Evolutionary conservation across 2,113 vertebrate genomes (phyloP).

Genomic region (Plecotus auritus): DNA sequence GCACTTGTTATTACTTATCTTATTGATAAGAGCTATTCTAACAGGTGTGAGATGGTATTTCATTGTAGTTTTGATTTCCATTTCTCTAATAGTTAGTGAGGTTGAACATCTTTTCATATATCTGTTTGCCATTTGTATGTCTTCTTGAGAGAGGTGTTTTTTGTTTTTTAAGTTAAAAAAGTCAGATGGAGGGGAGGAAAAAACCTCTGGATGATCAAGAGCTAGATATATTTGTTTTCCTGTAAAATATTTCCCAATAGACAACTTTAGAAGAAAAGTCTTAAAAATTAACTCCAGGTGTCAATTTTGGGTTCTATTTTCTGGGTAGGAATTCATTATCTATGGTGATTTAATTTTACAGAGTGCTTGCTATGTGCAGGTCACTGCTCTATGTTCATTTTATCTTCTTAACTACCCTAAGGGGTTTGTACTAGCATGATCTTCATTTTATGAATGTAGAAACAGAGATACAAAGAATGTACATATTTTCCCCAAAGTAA

Average conservation of each 20-base stretch:
- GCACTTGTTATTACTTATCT: too few species aligned
- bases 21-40: too few species aligned
- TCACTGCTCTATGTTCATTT: not conserved
- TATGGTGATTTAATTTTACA: not conserved
- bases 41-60: too few species aligned
- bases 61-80: too few species aligned
- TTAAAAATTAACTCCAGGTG: conserved; percentile 24
- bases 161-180: not conserved
- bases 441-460: not conserved
- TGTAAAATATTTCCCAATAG: conserved; percentile 22
- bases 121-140: too few species aligned
- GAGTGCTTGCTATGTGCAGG: not conserved
- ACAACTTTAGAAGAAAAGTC: not conserved
- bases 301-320: conserved; percentile 15
- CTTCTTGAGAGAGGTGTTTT: too few species aligned
- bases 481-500: not conserved
- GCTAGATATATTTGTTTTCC: not conserved
- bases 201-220: not conserved
- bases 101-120: too few species aligned
- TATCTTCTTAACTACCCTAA: conserved; percentile 2
- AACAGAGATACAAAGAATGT: not conserved
- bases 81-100: too few species aligned
- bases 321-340: conserved; percentile 20
- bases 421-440: not conserved
- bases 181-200: not conserved